Conservation (phyloP, 92 coral and sea anemone genomes). For the Montipora capitata region DNA sequence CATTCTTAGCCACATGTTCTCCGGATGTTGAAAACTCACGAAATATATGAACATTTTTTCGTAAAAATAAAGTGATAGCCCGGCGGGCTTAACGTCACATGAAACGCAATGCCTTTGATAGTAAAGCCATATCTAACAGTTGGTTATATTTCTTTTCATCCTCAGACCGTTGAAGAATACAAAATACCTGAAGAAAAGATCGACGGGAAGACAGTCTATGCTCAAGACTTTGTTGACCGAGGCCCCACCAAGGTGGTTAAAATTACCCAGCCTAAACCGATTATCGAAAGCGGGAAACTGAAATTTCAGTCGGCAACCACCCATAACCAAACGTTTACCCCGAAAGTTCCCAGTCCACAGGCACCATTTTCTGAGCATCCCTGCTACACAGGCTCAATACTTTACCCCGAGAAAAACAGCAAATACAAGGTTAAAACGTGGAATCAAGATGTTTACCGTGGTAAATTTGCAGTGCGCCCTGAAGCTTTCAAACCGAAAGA, state of each 20-base stretch:
- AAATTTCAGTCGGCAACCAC: slow-evolving; percentile 91
- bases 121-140: no score
- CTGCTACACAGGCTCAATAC: slow-evolving; percentile 90
- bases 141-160: not conserved
- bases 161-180: slow-evolving; percentile 81
- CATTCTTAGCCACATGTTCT: no score
- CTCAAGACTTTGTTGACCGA: slow-evolving; percentile 79
- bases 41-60: no score
- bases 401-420: slow-evolving; percentile 85
- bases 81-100: no score
- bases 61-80: no score
- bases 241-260: slow-evolving; percentile 82
- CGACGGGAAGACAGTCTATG: slow-evolving; percentile 89
- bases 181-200: slow-evolving; percentile 76
- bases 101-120: no score
- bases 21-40: no score
- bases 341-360: slow-evolving; percentile 82
- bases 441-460: slow-evolving; percentile 95
- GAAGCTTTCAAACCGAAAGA: slow-evolving; percentile 86
- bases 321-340: slow-evolving; percentile 89
- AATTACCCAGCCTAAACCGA: slow-evolving; percentile 88
- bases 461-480: slow-evolving; percentile 90
- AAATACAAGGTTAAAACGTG: slow-evolving; percentile 81
- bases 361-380: slow-evolving; percentile 92
- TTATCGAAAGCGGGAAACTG: slow-evolving; percentile 68